phyloP scores from a whole-genome alignment of 2,797 vertebrate species.

The Rhinoraja longicauda region DNA sequence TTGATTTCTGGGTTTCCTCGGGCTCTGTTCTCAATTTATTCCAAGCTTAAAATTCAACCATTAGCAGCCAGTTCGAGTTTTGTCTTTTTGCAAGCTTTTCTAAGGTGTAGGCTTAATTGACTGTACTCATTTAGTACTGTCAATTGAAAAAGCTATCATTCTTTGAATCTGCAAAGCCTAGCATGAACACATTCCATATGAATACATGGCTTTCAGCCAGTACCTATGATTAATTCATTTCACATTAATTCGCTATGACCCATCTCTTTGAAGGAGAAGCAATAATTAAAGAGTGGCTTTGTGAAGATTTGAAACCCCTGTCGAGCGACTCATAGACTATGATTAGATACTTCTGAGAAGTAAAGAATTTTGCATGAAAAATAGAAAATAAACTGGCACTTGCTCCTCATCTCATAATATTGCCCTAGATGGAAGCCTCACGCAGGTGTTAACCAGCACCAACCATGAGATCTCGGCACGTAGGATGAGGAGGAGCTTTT shows the following conservation, averaged over 20 bases:
- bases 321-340: background rate
- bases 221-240: slow-evolving; percentile 5
- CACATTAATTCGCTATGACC: background rate
- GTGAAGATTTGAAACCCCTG: background rate
- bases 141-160: slow-evolving; percentile 22
- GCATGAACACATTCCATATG: background rate
- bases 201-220: slow-evolving; percentile 7
- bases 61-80: background rate
- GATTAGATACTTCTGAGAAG: background rate
- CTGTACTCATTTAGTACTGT: background rate
- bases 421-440: slow-evolving; percentile 4
- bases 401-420: background rate
- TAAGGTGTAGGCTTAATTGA: slow-evolving; percentile 1
- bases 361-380: background rate
- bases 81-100: background rate
- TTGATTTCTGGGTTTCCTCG: no score
- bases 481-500: background rate
- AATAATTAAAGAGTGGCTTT: background rate
- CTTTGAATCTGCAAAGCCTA: slow-evolving; percentile 10
- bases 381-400: background rate
- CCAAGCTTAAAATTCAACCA: no score
- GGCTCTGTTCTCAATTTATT: no score
- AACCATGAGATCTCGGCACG: background rate
- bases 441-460: background rate
- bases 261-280: slow-evolving; percentile 1